Conservation (phyloP, 2,888 invertebrate species). For the Leptinotarsa peninsularis region DNA sequence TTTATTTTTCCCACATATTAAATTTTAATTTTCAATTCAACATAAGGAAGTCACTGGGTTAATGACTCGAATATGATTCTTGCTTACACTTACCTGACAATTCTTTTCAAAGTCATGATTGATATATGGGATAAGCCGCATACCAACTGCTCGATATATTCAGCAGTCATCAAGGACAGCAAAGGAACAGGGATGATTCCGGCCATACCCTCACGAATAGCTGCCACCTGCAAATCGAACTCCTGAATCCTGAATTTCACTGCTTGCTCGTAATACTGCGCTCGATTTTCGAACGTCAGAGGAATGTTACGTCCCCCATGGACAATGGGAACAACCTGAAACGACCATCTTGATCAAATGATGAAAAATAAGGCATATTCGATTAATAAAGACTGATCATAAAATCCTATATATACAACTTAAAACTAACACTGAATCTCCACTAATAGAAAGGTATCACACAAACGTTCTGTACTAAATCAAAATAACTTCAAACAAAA, state of each 20-base stretch:
- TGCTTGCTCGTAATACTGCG: constrained; percentile 73
- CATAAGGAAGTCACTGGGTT: too few relatives aligned
- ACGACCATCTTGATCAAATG: constrained; percentile 1
- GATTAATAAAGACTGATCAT: neutral
- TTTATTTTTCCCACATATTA: too few relatives aligned
- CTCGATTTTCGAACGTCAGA: constrained; percentile 71
- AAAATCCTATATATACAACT: too few relatives aligned
- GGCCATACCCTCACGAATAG: constrained; percentile 74
- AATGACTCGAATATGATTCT: neutral
- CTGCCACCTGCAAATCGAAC: constrained; percentile 72
- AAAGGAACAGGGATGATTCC: constrained; percentile 75
- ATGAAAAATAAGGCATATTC: neutral
- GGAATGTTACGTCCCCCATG: constrained; percentile 73
- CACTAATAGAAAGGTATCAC: too few relatives aligned
- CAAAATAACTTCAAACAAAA: too few relatives aligned
- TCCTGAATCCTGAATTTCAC: constrained; percentile 73
- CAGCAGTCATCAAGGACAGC: constrained; percentile 71
- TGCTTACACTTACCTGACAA: constrained; percentile 69
- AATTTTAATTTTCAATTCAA: too few relatives aligned
- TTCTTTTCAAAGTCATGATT: constrained; percentile 71
- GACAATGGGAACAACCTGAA: constrained; percentile 70
- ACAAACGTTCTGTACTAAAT: too few relatives aligned
- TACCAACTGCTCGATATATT: constrained; percentile 73
- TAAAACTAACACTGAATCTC: too few relatives aligned
- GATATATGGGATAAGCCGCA: constrained; percentile 75